A percentile compares a stretch with the other conserved stretches of the same genome.
These are phyloP conservation scores for Misgurnus mizolepis DNA, from an alignment of 2,113 vertebrate species.

Conservation along the genomic window DNA sequence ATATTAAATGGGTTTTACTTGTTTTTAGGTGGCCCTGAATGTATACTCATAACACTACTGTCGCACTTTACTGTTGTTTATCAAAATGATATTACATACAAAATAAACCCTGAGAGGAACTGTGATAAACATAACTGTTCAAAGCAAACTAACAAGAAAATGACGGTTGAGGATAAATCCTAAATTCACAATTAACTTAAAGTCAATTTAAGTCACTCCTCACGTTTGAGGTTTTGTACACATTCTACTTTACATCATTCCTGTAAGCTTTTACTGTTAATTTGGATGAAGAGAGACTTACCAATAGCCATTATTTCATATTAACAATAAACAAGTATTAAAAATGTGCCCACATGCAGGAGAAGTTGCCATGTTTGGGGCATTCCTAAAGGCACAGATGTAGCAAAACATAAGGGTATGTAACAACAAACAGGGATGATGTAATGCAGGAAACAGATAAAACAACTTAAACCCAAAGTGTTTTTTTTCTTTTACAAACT, in stretches of 20 bases:
- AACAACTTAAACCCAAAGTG: constrained; percentile 30
- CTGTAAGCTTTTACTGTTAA: constrained; percentile 1
- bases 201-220: constrained; percentile 27
- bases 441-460: constrained; percentile 2
- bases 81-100: constrained; percentile 55
- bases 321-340: constrained; percentile 1
- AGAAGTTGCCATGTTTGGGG: constrained; percentile 14
- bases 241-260: constrained; percentile 26
- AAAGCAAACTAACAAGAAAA: constrained; percentile 43
- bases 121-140: constrained; percentile 45
- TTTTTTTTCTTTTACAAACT: not conserved
- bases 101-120: constrained; percentile 61
- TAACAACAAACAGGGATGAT: constrained; percentile 4
- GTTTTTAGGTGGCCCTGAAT: constrained; percentile 35
- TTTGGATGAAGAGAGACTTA: not conserved
- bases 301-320: not conserved
- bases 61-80: not conserved
- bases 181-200: constrained; percentile 31
- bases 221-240: not conserved
- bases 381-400: constrained; percentile 21
- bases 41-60: not conserved
- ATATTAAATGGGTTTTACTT: constrained; percentile 41
- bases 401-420: not conserved
- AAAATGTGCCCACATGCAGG: not conserved
- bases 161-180: constrained; percentile 27